Evolutionary conservation across 2,797 vertebrate genomes (phyloP).

Genomic region (Zalophus californianus): DNA sequence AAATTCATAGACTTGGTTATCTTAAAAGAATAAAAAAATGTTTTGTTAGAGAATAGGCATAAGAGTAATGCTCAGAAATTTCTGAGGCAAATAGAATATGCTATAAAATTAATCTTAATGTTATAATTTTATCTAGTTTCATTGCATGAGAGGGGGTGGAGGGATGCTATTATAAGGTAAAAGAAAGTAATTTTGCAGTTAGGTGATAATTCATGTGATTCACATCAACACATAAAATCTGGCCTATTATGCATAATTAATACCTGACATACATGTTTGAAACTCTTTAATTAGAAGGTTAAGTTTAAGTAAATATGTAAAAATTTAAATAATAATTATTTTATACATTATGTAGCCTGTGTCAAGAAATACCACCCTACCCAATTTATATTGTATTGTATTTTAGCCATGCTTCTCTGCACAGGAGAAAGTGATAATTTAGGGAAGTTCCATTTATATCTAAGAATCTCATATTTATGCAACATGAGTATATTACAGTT

Average conservation of each 20-base stretch:
- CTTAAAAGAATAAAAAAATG: background rate
- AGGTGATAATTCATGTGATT: background rate
- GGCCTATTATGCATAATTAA: background rate
- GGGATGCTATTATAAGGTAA: background rate
- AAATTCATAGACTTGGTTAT: background rate
- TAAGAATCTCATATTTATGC: background rate
- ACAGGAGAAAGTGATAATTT: background rate
- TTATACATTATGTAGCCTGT: background rate
- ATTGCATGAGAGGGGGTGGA: background rate
- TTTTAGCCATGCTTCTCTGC: background rate
- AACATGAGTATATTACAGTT: background rate
- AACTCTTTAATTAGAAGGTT: background rate
- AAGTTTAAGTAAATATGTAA: background rate
- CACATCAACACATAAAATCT: background rate
- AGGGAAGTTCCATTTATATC: background rate
- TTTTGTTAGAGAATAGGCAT: background rate
- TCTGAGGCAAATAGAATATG: background rate
- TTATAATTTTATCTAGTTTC: background rate
- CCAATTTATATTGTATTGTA: background rate
- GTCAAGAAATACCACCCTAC: background rate
- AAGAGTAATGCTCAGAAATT: background rate
- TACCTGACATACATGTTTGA: background rate
- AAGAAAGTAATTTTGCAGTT: background rate
- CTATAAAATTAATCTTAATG: background rate
- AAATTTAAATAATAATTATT: background rate